Base-by-base conservation (phyloP, 2,113 vertebrate genomes). In the Silurus meridionalis region DNA sequence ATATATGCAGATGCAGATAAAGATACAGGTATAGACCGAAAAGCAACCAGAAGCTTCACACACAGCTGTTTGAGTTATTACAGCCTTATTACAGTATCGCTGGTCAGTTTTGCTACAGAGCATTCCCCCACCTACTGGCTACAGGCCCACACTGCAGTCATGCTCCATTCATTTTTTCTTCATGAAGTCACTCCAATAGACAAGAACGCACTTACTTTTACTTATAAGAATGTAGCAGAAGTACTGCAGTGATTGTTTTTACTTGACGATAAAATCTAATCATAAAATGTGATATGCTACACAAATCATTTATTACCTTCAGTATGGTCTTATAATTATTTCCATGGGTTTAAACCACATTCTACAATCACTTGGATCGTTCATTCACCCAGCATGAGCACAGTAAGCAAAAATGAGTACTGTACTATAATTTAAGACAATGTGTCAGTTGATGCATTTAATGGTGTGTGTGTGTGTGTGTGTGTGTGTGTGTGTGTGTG, bases 61-160 rank as follows among this genome's bases (percentile, higher is more conserved):
- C 37, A 37, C 37, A 37, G 37, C 37, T 37, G 37, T 37, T 37
- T 80, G 50, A 83, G 79, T 71, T 82, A 77, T 48, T 52, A 61
- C 86, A 83, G 83, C 19, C 69, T 83, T 52, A 67, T 55, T 63
- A 50, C 28, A 53, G 28, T 61, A 64, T 61, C 85, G 64, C 46
- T 57, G 23, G 28, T 5, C 52, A 50, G 60, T 25, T 80, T 83
- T 87, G 69, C 25, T 52, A 74, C 53, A 52, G 61, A 71, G 52
- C 71, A 55, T 67, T 37, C 25, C 82, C 58, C 90, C 90, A 48
- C 80, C 90, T 88, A 80, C 82, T 88, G 88, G 83, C 37, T 57
- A 79, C 57, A 61, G 48, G 9, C 53, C 63, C 77, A 78, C 66
- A 79, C 46, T 69, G 57, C 87, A 89, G 5, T 50, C 55, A n/a